Base-by-base conservation (phyloP, 2,888 invertebrate species). In the Phyllotreta striolata region DNA sequence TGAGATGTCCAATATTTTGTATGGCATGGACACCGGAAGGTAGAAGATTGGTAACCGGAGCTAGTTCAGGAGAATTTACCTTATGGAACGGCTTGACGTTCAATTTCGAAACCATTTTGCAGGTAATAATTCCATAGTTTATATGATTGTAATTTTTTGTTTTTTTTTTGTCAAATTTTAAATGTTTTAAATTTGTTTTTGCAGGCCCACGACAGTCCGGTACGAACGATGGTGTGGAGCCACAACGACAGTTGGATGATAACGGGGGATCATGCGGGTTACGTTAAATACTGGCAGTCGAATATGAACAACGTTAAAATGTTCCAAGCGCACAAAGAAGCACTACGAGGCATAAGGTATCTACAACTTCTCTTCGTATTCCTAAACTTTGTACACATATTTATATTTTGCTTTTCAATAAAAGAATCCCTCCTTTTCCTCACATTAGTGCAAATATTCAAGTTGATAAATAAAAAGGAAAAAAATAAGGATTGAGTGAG, bases 221-320 rank as follows among this genome's bases (percentile, higher is more conserved):
- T 99, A n/a, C 87, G 99, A 70, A 95, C 98, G 60, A 98, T 99
- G 98, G 93, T 96, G 51, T 99, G 99, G 99, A 97, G 97, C 58
- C 96, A 98, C 83, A 98, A 96, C 77, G 98, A 98, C 84, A 93
- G 93, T 75, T 99, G 99, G 99, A 97, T 99, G 96, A 94, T 99
- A 66, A 98, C 98, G 0, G 99, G 96, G 14, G 99, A 99, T 84
- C 98, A 98, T 81, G 92, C 93, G 56, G 99, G 99, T 66, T 99
- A 95, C 82, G 96, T 99, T 70, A 99, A 99, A 80, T 99, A 99
- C 85, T 99, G 99, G 99, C 99, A 99, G 86, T 96, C 97, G 75
- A 99, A 99, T 84, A 99, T 99, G 99, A 99, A 99, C 86, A 99
- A 99, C 85, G 99, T 99, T 63, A 98, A 99, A 88, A 98, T 99